Conservation (phyloP, 1,140 invertebrate species). For the Cylas formicarius region DNA sequence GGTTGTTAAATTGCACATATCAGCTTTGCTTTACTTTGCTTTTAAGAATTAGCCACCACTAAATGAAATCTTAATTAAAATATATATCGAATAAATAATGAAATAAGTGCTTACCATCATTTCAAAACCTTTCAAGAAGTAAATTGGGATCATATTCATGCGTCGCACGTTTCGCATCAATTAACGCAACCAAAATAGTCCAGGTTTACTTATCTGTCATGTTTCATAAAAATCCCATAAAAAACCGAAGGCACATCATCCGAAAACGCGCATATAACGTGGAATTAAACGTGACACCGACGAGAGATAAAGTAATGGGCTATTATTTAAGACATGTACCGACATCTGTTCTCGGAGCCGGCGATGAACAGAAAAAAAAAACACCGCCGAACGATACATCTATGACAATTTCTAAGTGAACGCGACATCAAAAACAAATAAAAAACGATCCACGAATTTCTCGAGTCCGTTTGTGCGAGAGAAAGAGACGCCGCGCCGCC, state of each 20-base stretch:
- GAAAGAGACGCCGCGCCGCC: slow-evolving; percentile 13
- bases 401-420: slow-evolving; percentile 28
- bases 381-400: slow-evolving; percentile 23
- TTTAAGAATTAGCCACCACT: too few species aligned
- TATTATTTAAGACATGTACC: slow-evolving; percentile 27
- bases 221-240: too few species aligned
- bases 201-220: too few species aligned
- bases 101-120: too few species aligned
- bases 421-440: slow-evolving; percentile 22
- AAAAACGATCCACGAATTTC: slow-evolving; percentile 36
- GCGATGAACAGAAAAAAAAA: slow-evolving; percentile 13
- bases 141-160: too few species aligned
- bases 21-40: too few species aligned
- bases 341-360: slow-evolving; percentile 25
- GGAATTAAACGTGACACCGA: slow-evolving; percentile 18
- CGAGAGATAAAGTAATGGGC: slow-evolving; percentile 26
- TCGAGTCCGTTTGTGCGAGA: slow-evolving; percentile 20
- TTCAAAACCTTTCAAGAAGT: too few species aligned
- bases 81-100: too few species aligned
- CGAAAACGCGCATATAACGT: slow-evolving; percentile 16
- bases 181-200: slow-evolving; percentile 15
- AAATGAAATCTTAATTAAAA: too few species aligned
- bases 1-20: too few species aligned
- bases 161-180: too few species aligned
- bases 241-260: slow-evolving; percentile 6